phyloP scores from a whole-genome alignment of 1,140 invertebrate species.

The Pseudomyrmex pallidus region DNA sequence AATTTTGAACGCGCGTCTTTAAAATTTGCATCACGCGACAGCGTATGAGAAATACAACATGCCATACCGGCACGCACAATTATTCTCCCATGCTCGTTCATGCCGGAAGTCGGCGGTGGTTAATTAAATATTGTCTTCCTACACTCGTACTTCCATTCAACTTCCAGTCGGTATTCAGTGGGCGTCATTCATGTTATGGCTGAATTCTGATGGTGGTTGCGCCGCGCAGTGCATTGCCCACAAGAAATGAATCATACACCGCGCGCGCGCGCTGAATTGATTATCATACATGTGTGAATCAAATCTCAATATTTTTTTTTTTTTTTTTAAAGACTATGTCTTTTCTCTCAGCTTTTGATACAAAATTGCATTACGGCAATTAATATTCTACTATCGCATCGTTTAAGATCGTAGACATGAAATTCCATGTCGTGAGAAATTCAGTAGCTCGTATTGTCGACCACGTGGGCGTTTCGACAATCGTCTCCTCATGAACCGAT shows the following conservation, averaged over 20 bases:
- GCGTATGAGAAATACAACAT: background rate
- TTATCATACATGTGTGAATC: slow-evolving; percentile 1
- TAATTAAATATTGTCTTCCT: slow-evolving; percentile 62
- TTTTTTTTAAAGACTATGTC: background rate
- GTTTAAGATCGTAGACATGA: too few relatives aligned
- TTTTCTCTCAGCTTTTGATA: background rate
- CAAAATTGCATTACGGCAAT: too few relatives aligned
- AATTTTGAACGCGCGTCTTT: too few relatives aligned
- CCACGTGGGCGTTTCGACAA: too few relatives aligned
- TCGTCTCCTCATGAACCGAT: too few relatives aligned
- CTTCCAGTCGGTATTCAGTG: slow-evolving; percentile 38
- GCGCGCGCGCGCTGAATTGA: slow-evolving; percentile 29
- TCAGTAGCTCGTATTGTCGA: too few relatives aligned
- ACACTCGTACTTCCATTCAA: slow-evolving; percentile 52
- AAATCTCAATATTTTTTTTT: slow-evolving; percentile 8
- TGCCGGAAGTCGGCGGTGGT: slow-evolving; percentile 64
- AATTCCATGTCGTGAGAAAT: too few relatives aligned
- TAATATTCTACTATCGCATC: too few relatives aligned
- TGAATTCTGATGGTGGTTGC: slow-evolving; percentile 29
- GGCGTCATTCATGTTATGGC: slow-evolving; percentile 67
- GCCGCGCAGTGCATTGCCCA: slow-evolving; percentile 47
- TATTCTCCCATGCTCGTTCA: slow-evolving; percentile 23
- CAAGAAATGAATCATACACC: slow-evolving; percentile 64
- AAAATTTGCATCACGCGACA: background rate
- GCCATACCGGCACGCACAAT: background rate